Conservation (phyloP, 2,797 vertebrate genomes). For the Dallia pectoralis region DNA sequence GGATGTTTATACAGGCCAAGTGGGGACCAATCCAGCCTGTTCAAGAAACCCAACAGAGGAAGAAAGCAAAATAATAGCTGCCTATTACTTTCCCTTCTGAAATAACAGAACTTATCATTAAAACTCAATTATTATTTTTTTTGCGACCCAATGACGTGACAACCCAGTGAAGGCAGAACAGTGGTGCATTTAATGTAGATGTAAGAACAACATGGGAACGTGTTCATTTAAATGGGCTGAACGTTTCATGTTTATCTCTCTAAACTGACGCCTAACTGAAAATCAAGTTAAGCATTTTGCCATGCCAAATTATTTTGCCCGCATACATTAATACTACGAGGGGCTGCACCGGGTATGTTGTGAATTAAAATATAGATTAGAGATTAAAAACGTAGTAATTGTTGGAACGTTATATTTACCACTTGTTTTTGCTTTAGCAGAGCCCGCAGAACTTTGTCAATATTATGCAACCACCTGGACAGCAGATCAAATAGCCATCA, state of each 20-base stretch:
- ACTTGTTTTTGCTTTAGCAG: not conserved
- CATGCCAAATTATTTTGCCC: not conserved
- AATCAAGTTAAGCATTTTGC: not conserved
- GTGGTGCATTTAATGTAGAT: not conserved
- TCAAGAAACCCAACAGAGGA: constrained; percentile 28
- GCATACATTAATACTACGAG: not conserved
- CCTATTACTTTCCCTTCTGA: not conserved
- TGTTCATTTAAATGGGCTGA: not conserved
- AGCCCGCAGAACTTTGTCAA: constrained; percentile 28
- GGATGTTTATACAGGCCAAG: constrained; percentile 56
- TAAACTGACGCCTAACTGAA: not conserved
- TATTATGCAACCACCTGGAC: constrained; percentile 40
- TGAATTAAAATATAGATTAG: not conserved
- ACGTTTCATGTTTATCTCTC: not conserved
- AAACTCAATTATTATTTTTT: not conserved
- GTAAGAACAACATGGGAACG: not conserved
- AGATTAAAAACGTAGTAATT: not conserved
- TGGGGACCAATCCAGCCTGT: constrained; percentile 40
- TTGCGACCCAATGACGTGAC: not conserved
- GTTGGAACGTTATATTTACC: not conserved
- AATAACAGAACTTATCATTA: not conserved
- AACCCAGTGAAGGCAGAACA: not conserved
- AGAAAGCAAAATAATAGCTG: constrained; percentile 30
- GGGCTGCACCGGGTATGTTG: not conserved
- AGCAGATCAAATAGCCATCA: constrained; percentile 30